Percentiles rank a stretch among this genome's conserved stretches.
Conservation (phyloP, 2,113 vertebrate genomes). For the Puffinus mauretanicus region DNA sequence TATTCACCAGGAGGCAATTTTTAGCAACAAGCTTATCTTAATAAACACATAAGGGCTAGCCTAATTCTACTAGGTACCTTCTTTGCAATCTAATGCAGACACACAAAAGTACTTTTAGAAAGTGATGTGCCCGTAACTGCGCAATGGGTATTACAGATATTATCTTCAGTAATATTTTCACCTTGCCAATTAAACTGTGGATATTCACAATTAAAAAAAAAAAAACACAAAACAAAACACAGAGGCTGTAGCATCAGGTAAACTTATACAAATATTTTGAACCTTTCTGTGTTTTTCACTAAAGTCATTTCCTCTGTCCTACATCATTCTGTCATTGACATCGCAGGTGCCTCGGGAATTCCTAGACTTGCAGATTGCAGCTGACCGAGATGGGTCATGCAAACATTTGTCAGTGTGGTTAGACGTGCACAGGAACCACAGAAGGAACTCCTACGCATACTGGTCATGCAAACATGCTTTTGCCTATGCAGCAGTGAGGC, state of each 20-base stretch:
- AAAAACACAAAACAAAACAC: accelerated
- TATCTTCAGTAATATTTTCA: background rate
- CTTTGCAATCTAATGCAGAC: background rate
- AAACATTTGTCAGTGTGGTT: background rate
- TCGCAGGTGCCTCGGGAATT: background rate
- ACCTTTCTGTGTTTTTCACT: background rate
- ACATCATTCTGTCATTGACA: background rate
- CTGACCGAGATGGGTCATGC: accelerated
- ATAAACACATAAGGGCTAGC: background rate
- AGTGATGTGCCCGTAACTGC: background rate
- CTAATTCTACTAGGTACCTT: background rate
- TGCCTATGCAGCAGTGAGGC: background rate
- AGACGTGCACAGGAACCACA: background rate
- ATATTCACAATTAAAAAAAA: background rate
- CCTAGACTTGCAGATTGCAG: background rate
- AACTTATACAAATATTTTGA: background rate
- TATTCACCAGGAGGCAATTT: slow-evolving; percentile 18
- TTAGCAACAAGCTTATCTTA: slow-evolving; percentile 36
- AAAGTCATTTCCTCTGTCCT: background rate
- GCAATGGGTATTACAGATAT: background rate
- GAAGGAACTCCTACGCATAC: background rate
- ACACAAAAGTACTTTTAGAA: background rate
- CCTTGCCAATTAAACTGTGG: background rate
- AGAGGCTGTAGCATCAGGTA: background rate
- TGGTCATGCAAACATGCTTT: background rate